Percentiles rank a stretch among this genome's conserved stretches.
phyloP scores from a whole-genome alignment of 2,797 vertebrate species.

The Bovichtus diacanthus region DNA sequence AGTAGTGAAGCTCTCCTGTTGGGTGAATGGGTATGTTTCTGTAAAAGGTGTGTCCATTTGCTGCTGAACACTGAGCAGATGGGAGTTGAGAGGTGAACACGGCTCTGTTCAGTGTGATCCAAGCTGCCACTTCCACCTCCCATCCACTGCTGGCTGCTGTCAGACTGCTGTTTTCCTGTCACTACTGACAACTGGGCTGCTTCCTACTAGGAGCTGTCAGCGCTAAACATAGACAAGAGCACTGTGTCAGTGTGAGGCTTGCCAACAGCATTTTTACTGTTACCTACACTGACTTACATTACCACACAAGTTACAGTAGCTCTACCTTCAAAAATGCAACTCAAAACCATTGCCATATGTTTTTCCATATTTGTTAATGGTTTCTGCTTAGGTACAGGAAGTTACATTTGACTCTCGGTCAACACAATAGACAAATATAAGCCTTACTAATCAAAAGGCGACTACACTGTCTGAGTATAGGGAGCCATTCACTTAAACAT shows the following conservation, averaged over 20 bases:
- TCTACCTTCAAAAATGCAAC: background rate
- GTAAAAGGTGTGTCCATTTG: background rate
- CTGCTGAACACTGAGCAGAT: slow-evolving; percentile 23
- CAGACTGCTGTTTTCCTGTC: slow-evolving; percentile 38
- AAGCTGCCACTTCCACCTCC: slow-evolving; percentile 29
- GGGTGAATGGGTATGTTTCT: background rate
- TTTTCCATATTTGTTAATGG: background rate
- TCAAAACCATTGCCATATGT: background rate
- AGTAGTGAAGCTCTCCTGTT: background rate
- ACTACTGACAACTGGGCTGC: slow-evolving; percentile 9
- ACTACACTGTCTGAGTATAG: no score
- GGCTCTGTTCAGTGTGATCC: slow-evolving; percentile 20
- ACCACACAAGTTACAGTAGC: background rate
- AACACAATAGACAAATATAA: background rate
- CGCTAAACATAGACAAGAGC: slow-evolving; percentile 35
- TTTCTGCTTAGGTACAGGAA: background rate
- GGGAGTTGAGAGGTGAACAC: background rate
- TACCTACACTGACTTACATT: slow-evolving; percentile 2
- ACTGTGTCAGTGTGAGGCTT: slow-evolving; percentile 10
- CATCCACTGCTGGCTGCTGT: slow-evolving; percentile 42
- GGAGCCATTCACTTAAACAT: background rate
- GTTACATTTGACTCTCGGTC: background rate
- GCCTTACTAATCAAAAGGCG: background rate
- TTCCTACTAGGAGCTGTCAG: slow-evolving; percentile 48
- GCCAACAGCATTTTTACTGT: slow-evolving; percentile 16